Evolutionary conservation across 2,888 invertebrate species (phyloP), one percentile per base, ranked within the genome.

Genomic region (Melinaea menophilus): DNA sequence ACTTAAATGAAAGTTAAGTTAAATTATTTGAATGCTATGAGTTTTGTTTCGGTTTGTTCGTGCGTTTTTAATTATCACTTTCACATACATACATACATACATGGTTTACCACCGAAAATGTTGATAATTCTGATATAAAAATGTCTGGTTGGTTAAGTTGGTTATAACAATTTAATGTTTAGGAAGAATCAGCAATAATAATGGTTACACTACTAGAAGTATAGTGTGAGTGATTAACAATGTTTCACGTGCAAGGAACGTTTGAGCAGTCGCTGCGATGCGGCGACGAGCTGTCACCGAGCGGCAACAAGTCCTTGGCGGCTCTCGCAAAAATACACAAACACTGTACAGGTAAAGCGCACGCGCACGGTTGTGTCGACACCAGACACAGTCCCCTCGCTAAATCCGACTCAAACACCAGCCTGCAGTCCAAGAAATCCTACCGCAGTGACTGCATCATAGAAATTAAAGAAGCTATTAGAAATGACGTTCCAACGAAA

Each of bases 311-410:
- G 72, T 92, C 86, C 31, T 86, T 91, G 65, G 91, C 90, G 63
- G 91, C 91, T 59, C 81, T 92, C 67, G 91, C 91, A 71, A 92
- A 92, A 76, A 92, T 92, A 65, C 95, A 95, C 79, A 93, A 93
- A 74, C 93, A 93, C 61, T 96, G 96, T 80, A 94, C 93, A 45
- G 96, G 96, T 41, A 93, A 94, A 75, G 93, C 94, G 0, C 96
- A 96, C 78, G 95, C 95, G 11, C 93, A 94, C 72, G 95, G 95
- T 58, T 93, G 93, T 73, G 83, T 85, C 3, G 93, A 93, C 71
- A 85, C 90, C 59, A 85, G 86, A 71, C 84, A 86, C 62, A 83
- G 87, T 71, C 81, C 84, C 58, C 81, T 92, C 12, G 80, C 84
- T 12, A 91, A 88, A 78, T 89, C 89, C 1, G 91, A 89, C 70